Evolutionary conservation across 2,888 invertebrate species (phyloP).

Genomic region (Glomeris marginata): DNA sequence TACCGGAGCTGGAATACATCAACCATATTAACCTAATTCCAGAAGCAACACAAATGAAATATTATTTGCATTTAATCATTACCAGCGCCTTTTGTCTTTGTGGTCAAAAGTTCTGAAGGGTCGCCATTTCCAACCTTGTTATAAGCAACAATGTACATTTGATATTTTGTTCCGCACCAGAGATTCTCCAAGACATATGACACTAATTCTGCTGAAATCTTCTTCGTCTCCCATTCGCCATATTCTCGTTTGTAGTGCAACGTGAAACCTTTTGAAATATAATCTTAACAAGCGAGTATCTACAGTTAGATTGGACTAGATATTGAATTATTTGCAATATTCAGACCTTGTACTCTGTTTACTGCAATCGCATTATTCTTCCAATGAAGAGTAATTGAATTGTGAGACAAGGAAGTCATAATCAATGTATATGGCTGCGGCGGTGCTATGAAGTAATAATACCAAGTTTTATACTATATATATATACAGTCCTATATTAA

Average conservation of each 20-base stretch:
- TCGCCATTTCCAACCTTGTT: constrained; percentile 83
- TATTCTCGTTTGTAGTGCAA: constrained; percentile 88
- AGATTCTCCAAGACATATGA: constrained; percentile 60
- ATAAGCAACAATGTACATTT: constrained; percentile 80
- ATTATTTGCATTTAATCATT: constrained; percentile 3
- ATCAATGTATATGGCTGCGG: constrained; percentile 3
- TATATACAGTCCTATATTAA: neutral
- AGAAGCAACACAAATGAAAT: neutral
- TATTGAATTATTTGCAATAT: neutral
- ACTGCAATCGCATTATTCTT: constrained; percentile 5
- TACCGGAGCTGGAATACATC: constrained; percentile 42
- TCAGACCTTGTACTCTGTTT: constrained; percentile 3
- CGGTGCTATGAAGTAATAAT: constrained; percentile 3
- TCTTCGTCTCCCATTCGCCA: constrained; percentile 80
- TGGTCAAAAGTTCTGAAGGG: constrained; percentile 72
- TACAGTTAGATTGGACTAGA: neutral
- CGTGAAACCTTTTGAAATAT: constrained; percentile 48
- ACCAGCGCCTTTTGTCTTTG: constrained; percentile 81
- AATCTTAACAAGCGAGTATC: neutral
- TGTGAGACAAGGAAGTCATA: constrained; percentile 1
- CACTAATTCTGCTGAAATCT: constrained; percentile 32
- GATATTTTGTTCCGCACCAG: constrained; percentile 84
- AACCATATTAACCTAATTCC: neutral
- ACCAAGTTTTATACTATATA: neutral
- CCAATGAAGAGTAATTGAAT: constrained; percentile 7